Percentiles rank a stretch among this genome's conserved stretches.
phyloP scores from a whole-genome alignment of 2,888 invertebrate species.

The Ephialtes manifestator region DNA sequence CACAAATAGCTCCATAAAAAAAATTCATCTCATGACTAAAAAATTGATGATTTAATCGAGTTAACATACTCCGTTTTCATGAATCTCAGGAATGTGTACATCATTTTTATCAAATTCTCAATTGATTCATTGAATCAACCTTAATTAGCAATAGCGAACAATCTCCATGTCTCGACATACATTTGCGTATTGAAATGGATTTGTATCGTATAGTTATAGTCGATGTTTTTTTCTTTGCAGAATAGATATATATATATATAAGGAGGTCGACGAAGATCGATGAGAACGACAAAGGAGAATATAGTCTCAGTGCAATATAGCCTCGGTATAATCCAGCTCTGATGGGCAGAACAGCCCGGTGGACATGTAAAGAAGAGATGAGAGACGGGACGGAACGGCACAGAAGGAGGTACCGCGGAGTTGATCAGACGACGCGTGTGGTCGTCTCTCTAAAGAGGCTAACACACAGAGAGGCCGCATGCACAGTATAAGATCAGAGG shows the following conservation, averaged over 20 bases:
- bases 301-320: constrained; percentile 57
- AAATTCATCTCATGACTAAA: no score
- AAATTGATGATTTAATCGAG: no score
- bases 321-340: constrained; percentile 68
- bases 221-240: not conserved
- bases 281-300: constrained; percentile 74
- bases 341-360: constrained; percentile 65
- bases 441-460: constrained; percentile 76
- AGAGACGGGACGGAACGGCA: constrained; percentile 50
- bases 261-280: constrained; percentile 69
- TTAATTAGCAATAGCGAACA: constrained; percentile 3
- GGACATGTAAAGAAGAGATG: constrained; percentile 67
- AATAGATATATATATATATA: not conserved
- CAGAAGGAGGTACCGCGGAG: constrained; percentile 68
- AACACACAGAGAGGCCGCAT: constrained; percentile 64
- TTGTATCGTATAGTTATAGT: not conserved
- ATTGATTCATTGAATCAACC: no score
- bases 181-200: constrained; percentile 4
- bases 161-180: not conserved
- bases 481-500: constrained; percentile 46
- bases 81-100: no score
- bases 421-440: constrained; percentile 79
- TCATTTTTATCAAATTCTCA: no score
- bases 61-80: no score
- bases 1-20: no score